Base-by-base conservation (phyloP, 2,888 invertebrate species). In the Strigamia maritima region DNA sequence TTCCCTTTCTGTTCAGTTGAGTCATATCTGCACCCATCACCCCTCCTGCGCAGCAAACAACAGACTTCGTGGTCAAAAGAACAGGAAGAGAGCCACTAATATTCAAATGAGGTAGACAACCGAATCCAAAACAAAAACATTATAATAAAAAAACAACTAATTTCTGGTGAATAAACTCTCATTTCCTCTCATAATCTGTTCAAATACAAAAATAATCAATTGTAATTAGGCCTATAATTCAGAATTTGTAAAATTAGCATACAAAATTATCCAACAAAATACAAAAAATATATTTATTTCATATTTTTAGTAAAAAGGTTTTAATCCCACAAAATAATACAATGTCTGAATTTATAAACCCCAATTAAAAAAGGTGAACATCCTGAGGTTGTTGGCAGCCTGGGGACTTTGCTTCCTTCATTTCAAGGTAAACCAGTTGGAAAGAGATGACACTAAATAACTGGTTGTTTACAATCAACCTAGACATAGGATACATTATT, bases 351-450 rank as follows among this genome's bases (percentile, higher is more conserved):
- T 44, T 44, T 44, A 44, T 44, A 65, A 24, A 65, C 22, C 60
- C 60, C 60, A 65, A 65, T 65, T 65, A 65, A 65, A 65, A 65
- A 65, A 65, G 60, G 60, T 65, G 60, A 65, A 65, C 60, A 65
- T 65, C 60, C 60, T 65, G 24, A 65, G 60, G 60, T 65, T 65
- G 60, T 65, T 65, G 60, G 60, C 60, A 2, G 60, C 60, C 60
- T 10, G 60, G 19, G 60, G 60, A 65, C 60, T 24, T 44, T 44
- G 24, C 60, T 65, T 65, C 60, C 60, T 65, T 65, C 60, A 65
- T 65, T 65, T 65, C 60, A 65, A 65, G 60, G 60, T 65, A 65
- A 65, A 65, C 60, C 60, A 65, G 60, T 65, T 65, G 6, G 10
- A 65, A 19, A 22, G 60, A 65, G 60, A 65, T 65, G 60, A 65